These are phyloP conservation scores for Limosa lapponica DNA, from an alignment of 2,797 vertebrate species.

Conservation along the genomic window DNA sequence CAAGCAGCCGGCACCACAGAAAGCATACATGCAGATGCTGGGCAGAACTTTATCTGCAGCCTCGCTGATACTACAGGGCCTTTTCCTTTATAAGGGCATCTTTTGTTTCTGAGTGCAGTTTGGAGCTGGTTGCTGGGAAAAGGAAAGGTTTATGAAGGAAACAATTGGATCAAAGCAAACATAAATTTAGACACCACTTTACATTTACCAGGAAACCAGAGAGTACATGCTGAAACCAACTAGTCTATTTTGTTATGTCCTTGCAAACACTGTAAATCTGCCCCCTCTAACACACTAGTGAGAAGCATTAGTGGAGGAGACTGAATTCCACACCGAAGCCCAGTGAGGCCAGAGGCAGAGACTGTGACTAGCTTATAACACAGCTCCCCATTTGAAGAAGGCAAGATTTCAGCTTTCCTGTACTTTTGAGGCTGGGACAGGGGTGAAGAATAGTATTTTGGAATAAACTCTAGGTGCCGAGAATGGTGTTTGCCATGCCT, in stretches of 20 bases:
- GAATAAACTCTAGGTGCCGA: neutral
- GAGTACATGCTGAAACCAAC: neutral
- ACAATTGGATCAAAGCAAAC: neutral
- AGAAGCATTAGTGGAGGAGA: neutral
- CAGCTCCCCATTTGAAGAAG: neutral
- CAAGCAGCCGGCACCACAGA: neutral
- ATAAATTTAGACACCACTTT: neutral
- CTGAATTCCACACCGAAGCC: neutral
- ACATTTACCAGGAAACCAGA: neutral
- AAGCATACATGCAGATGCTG: neutral
- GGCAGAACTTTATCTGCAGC: neutral
- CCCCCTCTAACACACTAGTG: fast-evolving
- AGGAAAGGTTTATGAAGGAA: neutral
- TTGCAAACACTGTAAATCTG: neutral
- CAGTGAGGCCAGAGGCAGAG: neutral
- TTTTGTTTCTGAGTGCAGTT: neutral
- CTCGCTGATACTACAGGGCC: neutral
- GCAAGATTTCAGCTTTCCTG: neutral
- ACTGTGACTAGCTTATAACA: neutral
- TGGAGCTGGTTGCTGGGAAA: neutral
- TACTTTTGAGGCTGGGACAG: neutral
- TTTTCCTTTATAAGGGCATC: neutral
- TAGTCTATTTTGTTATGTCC: neutral
- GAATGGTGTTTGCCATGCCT: neutral
- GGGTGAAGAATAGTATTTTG: neutral